phyloP scores from a whole-genome alignment of 2,888 invertebrate species.

The Rhyacophila evoluta region DNA sequence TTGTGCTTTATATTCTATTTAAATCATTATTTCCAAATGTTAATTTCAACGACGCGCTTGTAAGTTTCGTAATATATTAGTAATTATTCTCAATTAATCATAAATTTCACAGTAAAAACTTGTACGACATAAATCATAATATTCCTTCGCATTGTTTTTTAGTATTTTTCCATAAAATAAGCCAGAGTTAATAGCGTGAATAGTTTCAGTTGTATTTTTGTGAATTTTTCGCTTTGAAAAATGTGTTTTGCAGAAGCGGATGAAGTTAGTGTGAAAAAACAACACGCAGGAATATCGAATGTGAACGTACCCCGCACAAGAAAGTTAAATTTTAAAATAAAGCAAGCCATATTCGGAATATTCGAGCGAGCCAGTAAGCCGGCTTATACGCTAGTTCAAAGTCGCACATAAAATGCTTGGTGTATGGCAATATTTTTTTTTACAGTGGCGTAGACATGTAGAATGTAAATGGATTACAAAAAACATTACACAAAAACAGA shows the following conservation, averaged over 20 bases:
- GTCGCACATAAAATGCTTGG: neutral
- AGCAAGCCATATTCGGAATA: constrained; percentile 42
- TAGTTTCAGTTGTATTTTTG: neutral
- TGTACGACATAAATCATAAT: no score
- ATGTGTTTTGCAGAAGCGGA: constrained; percentile 28
- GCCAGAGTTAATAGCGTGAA: neutral
- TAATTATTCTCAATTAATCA: no score
- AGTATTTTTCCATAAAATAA: neutral
- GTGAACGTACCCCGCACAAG: neutral
- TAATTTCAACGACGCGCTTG: no score
- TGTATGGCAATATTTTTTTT: no score
- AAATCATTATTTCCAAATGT: no score
- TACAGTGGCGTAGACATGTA: no score
- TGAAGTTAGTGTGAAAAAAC: constrained; percentile 35
- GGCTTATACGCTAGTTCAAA: constrained; percentile 7
- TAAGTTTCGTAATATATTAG: no score
- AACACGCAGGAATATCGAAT: constrained; percentile 34
- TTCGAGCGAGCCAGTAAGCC: constrained; percentile 27
- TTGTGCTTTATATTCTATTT: no score
- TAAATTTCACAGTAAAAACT: no score
- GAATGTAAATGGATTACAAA: no score
- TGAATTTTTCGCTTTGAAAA: constrained; percentile 9
- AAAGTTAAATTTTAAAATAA: constrained; percentile 36
- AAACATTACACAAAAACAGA: no score
- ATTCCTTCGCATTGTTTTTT: no score